A percentile compares a stretch with the other conserved stretches of the same genome.
Evolutionary conservation across 2,797 vertebrate genomes (phyloP).

Genomic region (Muscicapa striata): DNA sequence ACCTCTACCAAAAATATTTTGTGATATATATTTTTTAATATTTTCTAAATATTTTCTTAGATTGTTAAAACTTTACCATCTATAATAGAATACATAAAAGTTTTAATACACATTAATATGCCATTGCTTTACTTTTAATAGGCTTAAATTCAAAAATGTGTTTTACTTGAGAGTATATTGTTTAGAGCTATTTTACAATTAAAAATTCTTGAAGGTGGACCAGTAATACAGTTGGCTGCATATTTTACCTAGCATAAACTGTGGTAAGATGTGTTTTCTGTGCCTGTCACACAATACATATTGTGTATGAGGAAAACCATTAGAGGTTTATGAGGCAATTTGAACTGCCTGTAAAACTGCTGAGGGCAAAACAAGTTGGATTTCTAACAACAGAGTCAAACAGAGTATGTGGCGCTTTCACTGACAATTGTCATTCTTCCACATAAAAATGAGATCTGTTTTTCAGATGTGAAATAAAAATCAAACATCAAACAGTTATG

Average conservation of each 20-base stretch:
- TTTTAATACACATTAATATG: neutral
- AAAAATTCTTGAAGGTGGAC: neutral
- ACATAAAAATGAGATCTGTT: neutral
- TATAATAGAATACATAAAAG: neutral
- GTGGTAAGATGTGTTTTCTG: neutral
- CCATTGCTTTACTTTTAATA: neutral
- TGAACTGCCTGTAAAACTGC: conserved; percentile 7
- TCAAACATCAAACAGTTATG: neutral
- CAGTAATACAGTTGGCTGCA: neutral
- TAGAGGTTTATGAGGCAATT: conserved; percentile 31
- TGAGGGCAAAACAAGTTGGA: neutral
- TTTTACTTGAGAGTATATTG: neutral
- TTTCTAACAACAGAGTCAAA: conserved; percentile 17
- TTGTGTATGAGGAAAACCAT: neutral
- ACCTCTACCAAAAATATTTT: neutral
- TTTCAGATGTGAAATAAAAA: neutral
- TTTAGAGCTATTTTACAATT: neutral
- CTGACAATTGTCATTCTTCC: neutral
- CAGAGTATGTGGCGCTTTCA: neutral
- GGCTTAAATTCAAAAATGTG: neutral
- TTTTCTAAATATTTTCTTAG: neutral
- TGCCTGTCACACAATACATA: neutral
- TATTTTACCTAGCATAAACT: neutral
- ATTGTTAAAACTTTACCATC: neutral
- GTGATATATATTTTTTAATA: neutral